phyloP scores from a whole-genome alignment of 2,797 vertebrate genomes.

The Characodon lateralis region DNA sequence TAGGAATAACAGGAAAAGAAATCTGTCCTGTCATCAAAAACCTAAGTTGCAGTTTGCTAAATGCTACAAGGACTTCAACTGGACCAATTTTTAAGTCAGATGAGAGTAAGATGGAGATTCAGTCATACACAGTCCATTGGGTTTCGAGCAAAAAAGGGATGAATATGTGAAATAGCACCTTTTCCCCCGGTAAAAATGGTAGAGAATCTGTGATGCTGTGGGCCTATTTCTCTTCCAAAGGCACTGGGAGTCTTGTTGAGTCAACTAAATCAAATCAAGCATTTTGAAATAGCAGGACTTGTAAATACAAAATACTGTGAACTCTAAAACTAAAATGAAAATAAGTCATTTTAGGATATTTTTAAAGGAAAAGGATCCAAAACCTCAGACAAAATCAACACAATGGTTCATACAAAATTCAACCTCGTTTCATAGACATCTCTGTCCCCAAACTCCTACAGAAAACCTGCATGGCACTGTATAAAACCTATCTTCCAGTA shows the following conservation, averaged over 20 bases:
- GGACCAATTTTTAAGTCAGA: neutral
- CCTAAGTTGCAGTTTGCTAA: neutral
- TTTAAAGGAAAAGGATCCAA: neutral
- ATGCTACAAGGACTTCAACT: neutral
- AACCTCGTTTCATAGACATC: neutral
- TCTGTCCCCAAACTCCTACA: neutral
- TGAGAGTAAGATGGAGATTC: neutral
- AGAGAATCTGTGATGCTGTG: neutral
- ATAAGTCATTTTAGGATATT: neutral
- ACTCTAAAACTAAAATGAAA: neutral
- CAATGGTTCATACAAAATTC: neutral
- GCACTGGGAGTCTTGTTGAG: neutral
- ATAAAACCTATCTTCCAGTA: neutral
- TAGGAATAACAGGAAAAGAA: neutral
- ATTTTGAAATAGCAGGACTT: neutral
- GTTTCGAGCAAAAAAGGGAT: neutral
- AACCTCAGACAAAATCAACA: neutral
- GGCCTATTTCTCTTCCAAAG: neutral
- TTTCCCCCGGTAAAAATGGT: neutral
- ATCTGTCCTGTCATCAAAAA: neutral
- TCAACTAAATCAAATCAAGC: neutral
- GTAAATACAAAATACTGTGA: neutral
- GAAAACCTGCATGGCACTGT: neutral
- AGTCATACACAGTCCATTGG: neutral
- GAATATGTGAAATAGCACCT: neutral